Evolutionary conservation across 2,113 vertebrate genomes (phyloP).

Genomic region (Bubo blakistoni): DNA sequence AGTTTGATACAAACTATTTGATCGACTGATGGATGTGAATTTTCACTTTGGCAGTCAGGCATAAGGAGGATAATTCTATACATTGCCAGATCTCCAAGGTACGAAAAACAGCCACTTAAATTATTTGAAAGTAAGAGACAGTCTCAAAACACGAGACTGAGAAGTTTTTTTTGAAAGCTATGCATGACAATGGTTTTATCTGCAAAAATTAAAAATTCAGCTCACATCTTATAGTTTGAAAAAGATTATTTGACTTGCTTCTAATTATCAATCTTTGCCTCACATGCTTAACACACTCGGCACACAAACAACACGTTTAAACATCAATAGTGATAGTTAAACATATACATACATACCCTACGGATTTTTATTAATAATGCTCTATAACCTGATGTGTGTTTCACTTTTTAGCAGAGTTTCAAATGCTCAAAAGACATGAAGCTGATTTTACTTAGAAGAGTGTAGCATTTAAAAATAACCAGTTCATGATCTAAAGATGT

Average conservation of each 20-base stretch:
- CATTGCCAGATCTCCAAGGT: not conserved
- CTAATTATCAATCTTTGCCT: not conserved
- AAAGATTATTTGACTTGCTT: not conserved
- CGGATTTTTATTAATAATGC: not conserved
- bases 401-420: not conserved
- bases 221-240: not conserved
- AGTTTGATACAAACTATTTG: not conserved
- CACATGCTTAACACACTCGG: not conserved
- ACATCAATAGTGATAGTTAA: not conserved
- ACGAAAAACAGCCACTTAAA: not conserved
- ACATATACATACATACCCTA: not conserved
- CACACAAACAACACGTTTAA: not conserved
- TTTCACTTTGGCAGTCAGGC: not conserved
- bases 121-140: not conserved
- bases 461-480: not conserved
- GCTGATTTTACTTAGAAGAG: not conserved
- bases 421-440: not conserved
- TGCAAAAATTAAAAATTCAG: not conserved
- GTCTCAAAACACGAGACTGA: not conserved
- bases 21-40: not conserved
- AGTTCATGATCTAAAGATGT: not conserved
- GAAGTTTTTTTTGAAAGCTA: not conserved
- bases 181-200: not conserved
- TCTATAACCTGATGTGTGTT: not conserved
- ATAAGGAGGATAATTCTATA: not conserved